Percentiles rank a stretch among this genome's conserved stretches.
These are phyloP conservation scores for Brachyptera putata DNA, from an alignment of 2,888 invertebrate species.

Conservation along the genomic window DNA sequence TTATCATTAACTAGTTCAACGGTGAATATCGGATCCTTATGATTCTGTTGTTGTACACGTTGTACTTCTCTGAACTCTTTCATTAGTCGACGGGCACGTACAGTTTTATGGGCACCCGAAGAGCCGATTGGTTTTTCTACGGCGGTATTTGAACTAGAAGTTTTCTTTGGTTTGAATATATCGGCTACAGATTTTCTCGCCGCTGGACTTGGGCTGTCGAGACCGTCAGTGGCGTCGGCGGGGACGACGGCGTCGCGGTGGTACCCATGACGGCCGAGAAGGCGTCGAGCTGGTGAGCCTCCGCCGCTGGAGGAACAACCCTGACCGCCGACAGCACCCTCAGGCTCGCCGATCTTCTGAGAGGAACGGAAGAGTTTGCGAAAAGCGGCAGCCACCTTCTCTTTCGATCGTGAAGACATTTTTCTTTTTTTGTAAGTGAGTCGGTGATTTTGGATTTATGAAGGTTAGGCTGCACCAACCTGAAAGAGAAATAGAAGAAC, in stretches of 20 bases:
- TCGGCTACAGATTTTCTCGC: slow-evolving; percentile 47
- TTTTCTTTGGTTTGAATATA: slow-evolving; percentile 35
- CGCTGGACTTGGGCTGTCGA: slow-evolving; percentile 20
- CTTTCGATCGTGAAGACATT: slow-evolving; percentile 63
- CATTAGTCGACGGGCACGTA: slow-evolving; percentile 76
- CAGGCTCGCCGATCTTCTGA: slow-evolving; percentile 52
- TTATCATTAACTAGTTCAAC: slow-evolving; percentile 83
- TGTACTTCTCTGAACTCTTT: slow-evolving; percentile 80
- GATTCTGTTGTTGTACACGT: slow-evolving; percentile 58
- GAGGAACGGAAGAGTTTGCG: slow-evolving; percentile 71
- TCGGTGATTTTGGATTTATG: too few relatives aligned
- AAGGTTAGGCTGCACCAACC: too few relatives aligned
- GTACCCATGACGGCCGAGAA: slow-evolving; percentile 39
- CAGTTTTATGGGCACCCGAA: slow-evolving; percentile 50
- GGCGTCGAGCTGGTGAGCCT: slow-evolving; percentile 57
- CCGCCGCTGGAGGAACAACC: slow-evolving; percentile 41
- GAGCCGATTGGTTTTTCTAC: slow-evolving; percentile 49
- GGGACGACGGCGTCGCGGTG: slow-evolving; percentile 35
- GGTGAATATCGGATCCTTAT: slow-evolving; percentile 70
- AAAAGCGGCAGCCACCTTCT: slow-evolving; percentile 76
- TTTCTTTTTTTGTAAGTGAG: too few relatives aligned
- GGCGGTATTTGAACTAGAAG: slow-evolving; percentile 43
- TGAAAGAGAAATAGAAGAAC: too few relatives aligned
- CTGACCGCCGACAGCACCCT: slow-evolving; percentile 28
- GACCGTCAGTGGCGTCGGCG: slow-evolving; percentile 17